Evolutionary conservation across 2,113 vertebrate genomes (phyloP), one percentile per base, ranked within the genome.

Genomic region (Rhea americana): DNA sequence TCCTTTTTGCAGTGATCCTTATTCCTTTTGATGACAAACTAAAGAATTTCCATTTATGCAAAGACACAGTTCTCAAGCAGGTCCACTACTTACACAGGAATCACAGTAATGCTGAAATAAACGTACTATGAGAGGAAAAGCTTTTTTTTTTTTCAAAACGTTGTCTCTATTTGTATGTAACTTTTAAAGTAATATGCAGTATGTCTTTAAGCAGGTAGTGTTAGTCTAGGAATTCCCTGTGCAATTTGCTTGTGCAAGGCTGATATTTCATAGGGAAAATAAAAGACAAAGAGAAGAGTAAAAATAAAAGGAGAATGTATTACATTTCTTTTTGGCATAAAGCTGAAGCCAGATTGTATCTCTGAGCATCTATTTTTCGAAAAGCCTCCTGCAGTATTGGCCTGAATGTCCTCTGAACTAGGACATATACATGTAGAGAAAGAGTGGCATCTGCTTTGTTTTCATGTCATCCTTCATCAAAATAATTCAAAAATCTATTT

Each of bases 331-430:
- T 75, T 68, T 62, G 75, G 68, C 5, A 11, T 91, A 79, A 43
- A 20, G 62, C 58, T 77, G 32, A 48, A 96, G 75, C 59, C 68
- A 90, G 72, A 92, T 35, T 65, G 43, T 95, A 26, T 65, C 41
- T 77, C 83, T 89, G 70, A 94, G 43, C 25, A 61, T 71, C 53
- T 83, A 18, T 61, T 95, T 95, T 93, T 95, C 61, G 78, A 78
- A 93, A 53, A 82, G 5, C 32, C 10, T 68, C 78, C 50, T 26
- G 45, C 11, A 62, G 55, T 71, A 51, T n/a, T 48, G 72, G 77
- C 65, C 90, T 62, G 55, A 91, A 37, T 0, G 0, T 73, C 65
- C 51, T 90, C 76, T 91, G 85, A 92, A 87, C 89, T 61, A 70
- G 65, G 45, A 58, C 55, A 53, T 11, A 5, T 50, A 62, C 77